Evolutionary conservation across 2,113 vertebrate species (phyloP).

Genomic region (Gadus chalcogrammus): DNA sequence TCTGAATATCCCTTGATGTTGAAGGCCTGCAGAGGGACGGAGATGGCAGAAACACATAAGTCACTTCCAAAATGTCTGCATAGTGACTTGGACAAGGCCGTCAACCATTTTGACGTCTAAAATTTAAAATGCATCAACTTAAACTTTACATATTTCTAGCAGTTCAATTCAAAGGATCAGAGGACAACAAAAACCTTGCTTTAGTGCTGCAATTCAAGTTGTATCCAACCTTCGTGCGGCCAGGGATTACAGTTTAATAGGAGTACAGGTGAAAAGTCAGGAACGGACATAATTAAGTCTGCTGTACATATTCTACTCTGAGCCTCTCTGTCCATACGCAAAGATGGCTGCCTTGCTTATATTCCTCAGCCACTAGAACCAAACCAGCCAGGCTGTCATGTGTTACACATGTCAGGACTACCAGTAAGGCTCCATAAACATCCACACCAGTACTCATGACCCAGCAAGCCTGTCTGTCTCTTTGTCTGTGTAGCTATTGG

Average conservation of each 20-base stretch:
- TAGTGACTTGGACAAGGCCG: no score
- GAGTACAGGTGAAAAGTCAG: constrained; percentile 40
- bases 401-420: constrained; percentile 4
- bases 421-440: not conserved
- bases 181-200: constrained; percentile 6
- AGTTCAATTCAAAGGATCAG: no score
- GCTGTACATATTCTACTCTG: constrained; percentile 21
- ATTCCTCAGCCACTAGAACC: no score
- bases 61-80: no score
- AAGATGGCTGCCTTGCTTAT: not conserved
- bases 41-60: not conserved
- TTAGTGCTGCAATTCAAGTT: constrained; percentile 31
- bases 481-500: no score
- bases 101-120: no score
- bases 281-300: constrained; percentile 38
- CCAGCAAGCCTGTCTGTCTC: not conserved
- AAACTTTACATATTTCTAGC: no score
- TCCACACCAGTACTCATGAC: constrained; percentile 5
- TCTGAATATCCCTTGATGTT: constrained; percentile 98
- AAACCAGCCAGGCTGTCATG: not conserved
- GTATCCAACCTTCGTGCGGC: constrained; percentile 34
- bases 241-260: constrained; percentile 56
- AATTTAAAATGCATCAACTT: no score
- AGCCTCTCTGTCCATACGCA: not conserved
- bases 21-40: constrained; percentile 78